Evolutionary conservation across 1,140 invertebrate species (phyloP).

Genomic region (Kradibia gibbosae): DNA sequence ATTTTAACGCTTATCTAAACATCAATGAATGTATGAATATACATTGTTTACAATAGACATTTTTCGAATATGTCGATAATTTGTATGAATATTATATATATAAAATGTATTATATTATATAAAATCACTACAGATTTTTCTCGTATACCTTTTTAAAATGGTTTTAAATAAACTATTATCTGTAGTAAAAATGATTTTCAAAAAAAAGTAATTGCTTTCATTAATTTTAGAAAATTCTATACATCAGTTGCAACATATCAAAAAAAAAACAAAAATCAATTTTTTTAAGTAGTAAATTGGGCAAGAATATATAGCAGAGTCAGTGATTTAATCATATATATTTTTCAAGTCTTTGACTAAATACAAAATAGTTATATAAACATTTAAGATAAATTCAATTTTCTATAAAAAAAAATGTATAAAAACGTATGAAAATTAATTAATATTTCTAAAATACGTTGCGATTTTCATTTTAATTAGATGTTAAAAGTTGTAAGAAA

Average conservation of each 20-base stretch:
- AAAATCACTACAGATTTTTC: no score
- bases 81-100: no score
- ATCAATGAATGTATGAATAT: no score
- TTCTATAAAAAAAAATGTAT: slow-evolving; percentile 1
- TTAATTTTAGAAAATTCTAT: slow-evolving; percentile 18
- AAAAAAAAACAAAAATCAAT: not conserved
- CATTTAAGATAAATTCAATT: slow-evolving; percentile 14
- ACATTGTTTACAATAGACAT: no score
- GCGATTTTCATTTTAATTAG: not conserved
- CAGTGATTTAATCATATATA: not conserved
- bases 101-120: no score
- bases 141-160: no score
- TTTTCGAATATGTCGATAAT: no score
- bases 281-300: not conserved
- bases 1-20: no score
- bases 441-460: not conserved
- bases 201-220: not conserved
- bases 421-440: slow-evolving; percentile 1
- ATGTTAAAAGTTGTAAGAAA: slow-evolving; percentile 15
- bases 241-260: not conserved
- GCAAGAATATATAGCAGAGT: not conserved
- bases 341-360: not conserved
- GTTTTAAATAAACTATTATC: no score
- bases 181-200: no score
- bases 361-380: not conserved